Evolutionary conservation across 53 echinoderm and acorn worm genomes (phyloP), one percentile per base, ranked within the genome.

Genomic region (Zoroaster sp.): DNA sequence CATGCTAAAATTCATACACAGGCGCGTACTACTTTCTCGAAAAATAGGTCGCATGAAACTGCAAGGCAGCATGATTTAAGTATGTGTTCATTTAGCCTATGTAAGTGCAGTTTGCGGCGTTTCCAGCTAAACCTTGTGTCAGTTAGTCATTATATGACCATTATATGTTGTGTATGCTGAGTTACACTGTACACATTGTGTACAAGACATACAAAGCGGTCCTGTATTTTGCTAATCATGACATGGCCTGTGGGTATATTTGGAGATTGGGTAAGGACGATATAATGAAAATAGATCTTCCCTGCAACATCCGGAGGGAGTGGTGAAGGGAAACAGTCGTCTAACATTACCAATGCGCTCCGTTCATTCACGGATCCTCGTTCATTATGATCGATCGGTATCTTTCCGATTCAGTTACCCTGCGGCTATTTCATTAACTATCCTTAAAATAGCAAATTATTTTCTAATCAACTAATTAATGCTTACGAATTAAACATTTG

Each of bases 291-390:
- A 85, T 69, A 51, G 85, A 85, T 85, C 85, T 85, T 9, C 34
- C 38, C 35, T 21, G 70, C 52, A n/a, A 46, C 70, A 41, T 85
- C 85, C 85, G 25, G 35, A 17, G 85, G 85, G 67, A 70, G 31
- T 49, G 47, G 85, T 85, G 85, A 85, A 32, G 69, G 85, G 85
- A 85, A 85, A 85, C 85, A 85, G 85, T 47, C 85, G 85, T 85
- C 85, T 85, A 85, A 47, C 69, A 71, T 85, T 85, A 71, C 78
- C 25, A 12, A 8, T 78, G 37, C 63, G 28, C 63, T 25, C 63
- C 11, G 28, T n/a, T n/a, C n/a, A n/a, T n/a, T n/a, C 20, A 59
- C 63, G 21, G 47, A 35, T 51, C 70, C 34, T 20, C 34, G 71
- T 85, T 66, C 85, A 66, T 47, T 70, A 66, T 71, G 71, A 85